Evolutionary conservation across 2,888 invertebrate species (phyloP).

Genomic region (Eugnorisma glareosa): DNA sequence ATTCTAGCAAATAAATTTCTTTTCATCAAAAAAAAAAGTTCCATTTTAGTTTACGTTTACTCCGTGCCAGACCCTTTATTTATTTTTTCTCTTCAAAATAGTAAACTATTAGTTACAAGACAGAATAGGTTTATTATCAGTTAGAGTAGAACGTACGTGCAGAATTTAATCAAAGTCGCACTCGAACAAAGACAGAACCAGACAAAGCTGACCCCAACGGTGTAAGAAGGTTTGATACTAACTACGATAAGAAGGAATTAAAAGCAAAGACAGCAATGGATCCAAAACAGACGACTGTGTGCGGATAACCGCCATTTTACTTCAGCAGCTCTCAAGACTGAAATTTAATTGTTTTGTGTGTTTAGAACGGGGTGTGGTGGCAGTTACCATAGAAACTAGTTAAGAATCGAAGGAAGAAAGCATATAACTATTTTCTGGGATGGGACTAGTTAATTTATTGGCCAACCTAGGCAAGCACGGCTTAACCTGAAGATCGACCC

Average conservation of each 20-base stretch:
- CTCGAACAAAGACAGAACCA: background rate
- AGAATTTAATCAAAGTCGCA: background rate
- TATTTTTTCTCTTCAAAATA: no score
- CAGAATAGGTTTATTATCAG: no score
- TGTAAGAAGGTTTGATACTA: conserved; percentile 20
- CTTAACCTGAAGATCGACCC: no score
- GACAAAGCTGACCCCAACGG: background rate
- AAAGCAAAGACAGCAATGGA: conserved; percentile 33
- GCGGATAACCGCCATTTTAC: conserved; percentile 53
- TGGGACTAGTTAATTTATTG: background rate
- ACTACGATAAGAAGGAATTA: conserved; percentile 37
- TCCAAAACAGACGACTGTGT: conserved; percentile 28
- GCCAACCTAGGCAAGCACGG: no score
- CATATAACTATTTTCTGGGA: background rate
- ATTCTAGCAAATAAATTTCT: no score
- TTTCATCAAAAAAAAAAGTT: no score
- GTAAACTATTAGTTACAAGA: no score
- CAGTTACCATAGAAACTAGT: conserved; percentile 22
- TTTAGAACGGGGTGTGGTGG: conserved; percentile 41
- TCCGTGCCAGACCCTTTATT: no score
- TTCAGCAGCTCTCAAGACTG: conserved; percentile 47
- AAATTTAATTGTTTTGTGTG: conserved; percentile 71
- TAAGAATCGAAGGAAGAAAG: background rate
- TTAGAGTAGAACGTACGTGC: background rate
- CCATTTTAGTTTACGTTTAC: no score